Evolutionary conservation across 2,113 vertebrate genomes (phyloP), one percentile per base, ranked within the genome.

Genomic region (Carollia perspicillata): DNA sequence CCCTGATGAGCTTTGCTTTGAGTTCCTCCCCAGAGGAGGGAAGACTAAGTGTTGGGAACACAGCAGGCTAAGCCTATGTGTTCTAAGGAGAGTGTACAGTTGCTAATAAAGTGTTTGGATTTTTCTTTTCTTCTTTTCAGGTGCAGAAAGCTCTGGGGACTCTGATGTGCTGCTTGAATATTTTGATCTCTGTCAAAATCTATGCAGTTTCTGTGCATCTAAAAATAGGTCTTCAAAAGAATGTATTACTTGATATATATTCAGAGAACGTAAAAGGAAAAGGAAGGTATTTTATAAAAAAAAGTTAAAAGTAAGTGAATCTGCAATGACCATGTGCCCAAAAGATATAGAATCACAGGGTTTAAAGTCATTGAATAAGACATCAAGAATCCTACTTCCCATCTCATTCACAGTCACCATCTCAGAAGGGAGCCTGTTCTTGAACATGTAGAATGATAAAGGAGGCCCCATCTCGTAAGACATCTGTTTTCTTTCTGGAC

Each of bases 101-200:
- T 93, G 96, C 93, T 97, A 97, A 97, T 97, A 97, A 98, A 97
- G 97, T 97, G 97, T 96, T 96, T 96, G 85, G 66, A 94, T 97
- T 79, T 95, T 96, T 89, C 26, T 22, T 49, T 96, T 65, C 95
- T 89, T 90, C 7, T 40, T 75, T 97, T 97, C 88, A 95, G 40
- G 90, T 97, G 94, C 37, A 97, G 81, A 96, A 90, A 74, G 53
- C 96, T 95, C 40, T 92, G 2, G 91, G 86, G 93, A 89, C 75
- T 65, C 68, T 93, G 75, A 86, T 94, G 89, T 80, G 86, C 78
- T 96, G 83, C 93, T 92, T 96, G 94, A 95, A 95, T 97, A 94
- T 96, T 96, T 97, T 97, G 90, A 97, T 97, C 95, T 97, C 88
- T 94, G 63, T 93, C 68, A 84, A 97, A 97, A 97, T 96, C 96